These are phyloP conservation scores for Drosophila punjabiensis DNA, from an alignment of 1,140 invertebrate species.

Conservation along the genomic window DNA sequence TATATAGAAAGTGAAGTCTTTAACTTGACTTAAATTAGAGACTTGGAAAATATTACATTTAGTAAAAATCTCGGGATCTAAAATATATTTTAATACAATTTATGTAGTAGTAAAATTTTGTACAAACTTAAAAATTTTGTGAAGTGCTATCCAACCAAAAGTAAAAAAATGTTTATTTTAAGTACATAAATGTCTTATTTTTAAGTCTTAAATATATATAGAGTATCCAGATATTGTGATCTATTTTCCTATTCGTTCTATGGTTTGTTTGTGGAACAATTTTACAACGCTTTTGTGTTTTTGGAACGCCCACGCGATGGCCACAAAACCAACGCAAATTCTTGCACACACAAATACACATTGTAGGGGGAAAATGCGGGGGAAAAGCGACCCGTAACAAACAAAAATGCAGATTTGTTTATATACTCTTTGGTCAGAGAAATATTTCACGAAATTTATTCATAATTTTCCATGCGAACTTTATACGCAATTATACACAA, in stretches of 20 bases:
- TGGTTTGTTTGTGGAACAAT: constrained; percentile 33
- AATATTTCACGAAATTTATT: constrained; percentile 42
- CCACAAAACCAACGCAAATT: constrained; percentile 59
- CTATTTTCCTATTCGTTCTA: background rate
- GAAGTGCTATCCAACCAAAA: background rate
- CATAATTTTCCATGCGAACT: constrained; percentile 26
- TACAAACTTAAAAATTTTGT: background rate
- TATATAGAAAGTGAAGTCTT: background rate
- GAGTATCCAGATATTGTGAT: background rate
- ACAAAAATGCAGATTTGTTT: constrained; percentile 42
- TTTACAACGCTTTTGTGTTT: constrained; percentile 53
- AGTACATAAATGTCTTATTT: background rate
- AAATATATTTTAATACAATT: too few species aligned
- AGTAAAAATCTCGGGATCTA: too few species aligned
- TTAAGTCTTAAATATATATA: background rate
- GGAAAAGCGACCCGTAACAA: constrained; percentile 18
- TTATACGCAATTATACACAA: constrained; percentile 28
- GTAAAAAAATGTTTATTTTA: background rate
- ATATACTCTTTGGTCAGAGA: constrained; percentile 30
- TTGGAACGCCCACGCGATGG: constrained; percentile 52
- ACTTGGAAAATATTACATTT: background rate
- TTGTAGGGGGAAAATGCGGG: background rate
- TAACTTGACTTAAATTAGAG: background rate
- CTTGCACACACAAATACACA: constrained; percentile 26
- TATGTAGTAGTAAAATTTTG: background rate